A percentile compares a stretch with the other conserved stretches of the same genome.
These are phyloP conservation scores for Harmothoe impar DNA, from an alignment of 2,888 invertebrate species.

Conservation along the genomic window DNA sequence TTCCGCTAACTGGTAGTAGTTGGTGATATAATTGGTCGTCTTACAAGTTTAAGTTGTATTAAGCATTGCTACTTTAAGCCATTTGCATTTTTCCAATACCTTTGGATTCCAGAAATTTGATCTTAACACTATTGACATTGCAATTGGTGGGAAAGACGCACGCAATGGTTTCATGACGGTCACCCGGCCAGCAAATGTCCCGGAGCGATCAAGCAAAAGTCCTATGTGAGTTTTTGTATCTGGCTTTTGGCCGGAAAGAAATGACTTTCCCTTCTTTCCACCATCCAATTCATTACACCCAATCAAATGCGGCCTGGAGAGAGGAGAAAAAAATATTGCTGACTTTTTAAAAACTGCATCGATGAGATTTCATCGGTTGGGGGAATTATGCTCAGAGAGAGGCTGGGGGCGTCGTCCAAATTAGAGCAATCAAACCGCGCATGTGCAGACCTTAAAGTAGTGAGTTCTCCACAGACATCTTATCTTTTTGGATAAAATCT, in stretches of 20 bases:
- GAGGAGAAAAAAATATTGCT: not conserved
- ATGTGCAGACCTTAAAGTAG: not conserved
- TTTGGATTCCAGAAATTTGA: not conserved
- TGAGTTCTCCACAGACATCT: not conserved
- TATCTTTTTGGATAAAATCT: not conserved
- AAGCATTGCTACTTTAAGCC: not conserved
- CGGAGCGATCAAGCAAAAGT: conserved; percentile 2
- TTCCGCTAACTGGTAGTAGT: not conserved
- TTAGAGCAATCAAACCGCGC: conserved; percentile 19
- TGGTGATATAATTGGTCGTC: not conserved
- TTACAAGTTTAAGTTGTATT: not conserved
- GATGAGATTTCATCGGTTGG: not conserved
- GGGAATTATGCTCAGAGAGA: not conserved
- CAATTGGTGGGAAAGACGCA: not conserved
- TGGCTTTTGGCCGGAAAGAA: not conserved
- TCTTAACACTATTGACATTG: conserved; percentile 20
- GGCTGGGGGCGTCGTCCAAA: not conserved
- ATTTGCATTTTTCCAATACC: not conserved
- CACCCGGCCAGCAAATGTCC: not conserved
- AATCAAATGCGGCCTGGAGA: not conserved
- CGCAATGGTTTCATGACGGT: not conserved
- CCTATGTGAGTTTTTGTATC: not conserved
- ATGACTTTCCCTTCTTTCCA: conserved; percentile 19
- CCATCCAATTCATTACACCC: conserved; percentile 31
- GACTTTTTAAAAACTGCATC: conserved; percentile 16